Percentiles rank a stretch among this genome's conserved stretches.
phyloP scores from a whole-genome alignment of 2,888 invertebrate genomes.

The Sabellastarte sp. region DNA sequence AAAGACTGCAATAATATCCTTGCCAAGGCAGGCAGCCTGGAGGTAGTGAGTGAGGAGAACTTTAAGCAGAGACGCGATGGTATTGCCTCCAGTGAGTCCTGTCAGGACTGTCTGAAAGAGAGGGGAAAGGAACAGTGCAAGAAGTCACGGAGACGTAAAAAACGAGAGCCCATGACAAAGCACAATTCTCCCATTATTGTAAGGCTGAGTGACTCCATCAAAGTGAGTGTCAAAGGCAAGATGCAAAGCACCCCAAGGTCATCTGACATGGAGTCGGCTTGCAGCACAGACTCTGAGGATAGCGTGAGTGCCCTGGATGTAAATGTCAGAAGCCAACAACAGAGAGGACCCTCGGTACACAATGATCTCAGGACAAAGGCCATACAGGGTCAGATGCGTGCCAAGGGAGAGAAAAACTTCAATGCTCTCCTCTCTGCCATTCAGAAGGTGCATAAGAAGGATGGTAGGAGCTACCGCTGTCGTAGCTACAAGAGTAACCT shows the following conservation, averaged over 20 bases:
- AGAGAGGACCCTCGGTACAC: background rate
- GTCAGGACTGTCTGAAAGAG: conserved; percentile 48
- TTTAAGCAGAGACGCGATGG: conserved; percentile 39
- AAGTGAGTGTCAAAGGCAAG: conserved; percentile 15
- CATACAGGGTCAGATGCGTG: background rate
- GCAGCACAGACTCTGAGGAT: conserved; percentile 3
- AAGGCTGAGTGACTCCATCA: conserved; percentile 24
- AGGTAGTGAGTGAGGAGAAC: conserved; percentile 43
- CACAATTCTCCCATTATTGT: conserved; percentile 25
- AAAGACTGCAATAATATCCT: no score
- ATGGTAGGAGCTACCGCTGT: conserved; percentile 13
- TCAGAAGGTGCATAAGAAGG: conserved; percentile 49
- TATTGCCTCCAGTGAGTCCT: conserved; percentile 33
- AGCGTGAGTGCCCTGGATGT: background rate
- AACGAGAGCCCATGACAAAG: conserved; percentile 5
- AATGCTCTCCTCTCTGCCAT: conserved; percentile 52
- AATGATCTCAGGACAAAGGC: background rate
- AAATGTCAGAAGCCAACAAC: background rate
- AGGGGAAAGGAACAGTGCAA: conserved; percentile 16
- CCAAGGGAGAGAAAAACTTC: conserved; percentile 49
- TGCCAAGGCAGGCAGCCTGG: conserved; percentile 30
- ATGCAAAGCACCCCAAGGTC: conserved; percentile 2
- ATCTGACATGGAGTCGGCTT: conserved; percentile 17
- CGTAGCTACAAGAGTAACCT: background rate
- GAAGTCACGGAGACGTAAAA: background rate